Percentiles rank a stretch among this genome's conserved stretches.
phyloP scores from a whole-genome alignment of 2,888 invertebrate species.

The Ligdia adustata region DNA sequence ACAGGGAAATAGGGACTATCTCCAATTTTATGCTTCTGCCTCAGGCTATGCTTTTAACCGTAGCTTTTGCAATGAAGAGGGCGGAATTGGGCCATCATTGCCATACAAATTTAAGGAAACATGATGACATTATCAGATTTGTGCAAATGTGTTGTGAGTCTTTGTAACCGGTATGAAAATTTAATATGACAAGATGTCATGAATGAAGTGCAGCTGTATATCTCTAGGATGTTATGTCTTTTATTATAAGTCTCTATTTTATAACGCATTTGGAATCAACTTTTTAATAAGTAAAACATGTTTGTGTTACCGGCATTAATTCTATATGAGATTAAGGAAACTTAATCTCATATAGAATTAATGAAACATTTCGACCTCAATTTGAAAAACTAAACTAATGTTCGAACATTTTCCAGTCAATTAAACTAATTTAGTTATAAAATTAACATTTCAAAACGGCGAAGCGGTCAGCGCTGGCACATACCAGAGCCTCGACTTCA shows the following conservation, averaged over 20 bases:
- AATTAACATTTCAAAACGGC: slow-evolving; percentile 8
- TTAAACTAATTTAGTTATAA: slow-evolving; percentile 1
- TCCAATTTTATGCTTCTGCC: slow-evolving; percentile 63
- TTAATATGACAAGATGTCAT: too few species aligned
- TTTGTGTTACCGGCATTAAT: too few species aligned
- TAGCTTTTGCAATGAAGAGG: slow-evolving; percentile 51
- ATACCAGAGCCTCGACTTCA: slow-evolving; percentile 54
- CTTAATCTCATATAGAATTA: too few species aligned
- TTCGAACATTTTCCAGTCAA: slow-evolving; percentile 3
- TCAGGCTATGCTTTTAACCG: slow-evolving; percentile 59
- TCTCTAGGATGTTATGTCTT: too few species aligned
- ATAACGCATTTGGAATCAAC: too few species aligned
- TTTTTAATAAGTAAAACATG: too few species aligned
- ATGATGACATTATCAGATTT: slow-evolving; percentile 35
- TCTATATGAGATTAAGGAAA: too few species aligned
- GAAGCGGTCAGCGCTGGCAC: slow-evolving; percentile 37
- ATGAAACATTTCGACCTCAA: too few species aligned
- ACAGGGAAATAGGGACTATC: slow-evolving; percentile 63
- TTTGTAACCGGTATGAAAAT: too few species aligned
- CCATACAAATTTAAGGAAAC: slow-evolving; percentile 13
- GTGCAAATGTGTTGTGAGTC: too few species aligned
- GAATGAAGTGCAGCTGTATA: too few species aligned
- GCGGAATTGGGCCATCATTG: slow-evolving; percentile 58
- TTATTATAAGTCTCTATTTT: too few species aligned
- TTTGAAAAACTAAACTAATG: slow-evolving; percentile 31